Conservation (phyloP, 1,140 invertebrate species). For the Drosophila lacertosa region DNA sequence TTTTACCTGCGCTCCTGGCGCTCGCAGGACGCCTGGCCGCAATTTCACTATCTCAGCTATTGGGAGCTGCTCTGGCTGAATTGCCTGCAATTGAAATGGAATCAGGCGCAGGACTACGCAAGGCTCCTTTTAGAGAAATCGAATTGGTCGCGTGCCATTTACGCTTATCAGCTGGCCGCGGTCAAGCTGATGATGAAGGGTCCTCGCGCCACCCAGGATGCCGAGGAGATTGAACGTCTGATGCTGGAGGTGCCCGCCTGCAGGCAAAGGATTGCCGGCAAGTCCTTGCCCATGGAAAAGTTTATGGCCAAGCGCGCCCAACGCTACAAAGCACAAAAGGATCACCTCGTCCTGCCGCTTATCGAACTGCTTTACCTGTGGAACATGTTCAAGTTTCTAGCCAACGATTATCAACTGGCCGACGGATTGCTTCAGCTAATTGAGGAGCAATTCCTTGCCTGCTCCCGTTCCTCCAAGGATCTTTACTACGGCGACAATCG, state of each 20-base stretch:
- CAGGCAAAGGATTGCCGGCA: slow-evolving; percentile 96
- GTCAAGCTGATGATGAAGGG: slow-evolving; percentile 89
- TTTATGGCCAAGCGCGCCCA: slow-evolving; percentile 94
- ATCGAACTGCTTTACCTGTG: slow-evolving; percentile 96
- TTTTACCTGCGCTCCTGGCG: slow-evolving; percentile 94
- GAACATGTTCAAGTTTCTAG: slow-evolving; percentile 95
- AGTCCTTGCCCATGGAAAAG: slow-evolving; percentile 98
- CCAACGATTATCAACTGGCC: slow-evolving; percentile 88
- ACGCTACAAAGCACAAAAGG: slow-evolving; percentile 90
- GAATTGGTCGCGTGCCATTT: slow-evolving; percentile 96
- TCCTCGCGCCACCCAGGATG: slow-evolving; percentile 76
- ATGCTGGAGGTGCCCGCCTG: slow-evolving; percentile 90
- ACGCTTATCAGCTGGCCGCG: slow-evolving; percentile 94
- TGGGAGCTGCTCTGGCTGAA: slow-evolving; percentile 98
- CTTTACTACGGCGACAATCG: slow-evolving; percentile 91
- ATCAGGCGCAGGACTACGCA: slow-evolving; percentile 89
- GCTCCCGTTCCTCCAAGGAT: slow-evolving; percentile 16
- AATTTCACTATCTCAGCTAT: slow-evolving; percentile 97
- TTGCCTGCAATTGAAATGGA: slow-evolving; percentile 88
- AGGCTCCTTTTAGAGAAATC: slow-evolving; percentile 90
- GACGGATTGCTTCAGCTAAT: slow-evolving; percentile 90
- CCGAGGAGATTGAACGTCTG: slow-evolving; percentile 81
- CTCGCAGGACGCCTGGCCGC: slow-evolving; percentile 94
- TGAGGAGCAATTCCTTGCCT: slow-evolving; percentile 88
- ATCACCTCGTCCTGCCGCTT: slow-evolving; percentile 91